These are phyloP conservation scores for Habroteleia sp. DNA, from an alignment of 2,888 invertebrate genomes.

Conservation along the genomic window DNA sequence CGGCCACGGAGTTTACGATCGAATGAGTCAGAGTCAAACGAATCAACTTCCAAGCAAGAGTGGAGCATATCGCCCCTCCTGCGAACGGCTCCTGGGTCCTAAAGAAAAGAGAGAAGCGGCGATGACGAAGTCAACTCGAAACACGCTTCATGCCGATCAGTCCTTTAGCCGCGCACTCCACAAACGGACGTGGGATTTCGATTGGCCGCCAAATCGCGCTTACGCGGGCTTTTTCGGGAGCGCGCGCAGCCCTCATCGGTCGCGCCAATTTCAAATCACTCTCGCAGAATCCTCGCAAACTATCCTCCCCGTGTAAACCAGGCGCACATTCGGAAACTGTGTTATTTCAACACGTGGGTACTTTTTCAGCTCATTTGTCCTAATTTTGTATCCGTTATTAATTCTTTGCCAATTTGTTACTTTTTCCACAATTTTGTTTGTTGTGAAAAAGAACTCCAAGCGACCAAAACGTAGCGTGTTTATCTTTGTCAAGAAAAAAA, in stretches of 20 bases:
- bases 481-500: not conserved
- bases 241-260: slow-evolving; percentile 27
- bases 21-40: slow-evolving; percentile 66
- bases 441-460: too few species aligned
- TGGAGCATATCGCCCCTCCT: slow-evolving; percentile 65
- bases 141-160: slow-evolving; percentile 72
- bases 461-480: too few species aligned
- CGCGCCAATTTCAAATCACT: slow-evolving; percentile 54
- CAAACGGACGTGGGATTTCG: slow-evolving; percentile 62
- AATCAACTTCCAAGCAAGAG: slow-evolving; percentile 61
- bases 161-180: slow-evolving; percentile 71
- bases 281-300: not conserved
- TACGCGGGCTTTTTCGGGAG: slow-evolving; percentile 16
- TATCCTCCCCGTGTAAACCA: too few species aligned
- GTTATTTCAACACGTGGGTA: slow-evolving; percentile 42
- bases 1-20: slow-evolving; percentile 61
- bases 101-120: slow-evolving; percentile 71
- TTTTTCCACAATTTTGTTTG: too few species aligned
- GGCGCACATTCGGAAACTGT: slow-evolving; percentile 1
- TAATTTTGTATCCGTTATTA: not conserved
- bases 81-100: slow-evolving; percentile 53
- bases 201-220: slow-evolving; percentile 41
- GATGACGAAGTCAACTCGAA: slow-evolving; percentile 71
- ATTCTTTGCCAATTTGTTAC: too few species aligned
- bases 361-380: not conserved